A percentile compares a stretch with the other conserved stretches of the same genome.
Conservation (phyloP, 2,113 vertebrate genomes). For the Corythaeola cristata region DNA sequence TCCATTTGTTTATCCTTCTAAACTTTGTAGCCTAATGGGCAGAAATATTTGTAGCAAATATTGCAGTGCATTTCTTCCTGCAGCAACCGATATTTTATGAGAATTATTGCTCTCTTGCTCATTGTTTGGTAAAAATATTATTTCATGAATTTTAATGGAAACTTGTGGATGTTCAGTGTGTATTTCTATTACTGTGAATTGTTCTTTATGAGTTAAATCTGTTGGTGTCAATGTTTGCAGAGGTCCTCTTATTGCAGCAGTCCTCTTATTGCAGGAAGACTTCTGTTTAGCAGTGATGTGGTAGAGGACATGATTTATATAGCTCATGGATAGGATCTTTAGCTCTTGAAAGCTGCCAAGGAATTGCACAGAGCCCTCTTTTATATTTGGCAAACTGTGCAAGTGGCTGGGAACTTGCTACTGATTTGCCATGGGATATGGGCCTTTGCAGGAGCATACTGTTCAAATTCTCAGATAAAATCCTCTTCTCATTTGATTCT, state of each 20-base stretch:
- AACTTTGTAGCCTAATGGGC: background rate
- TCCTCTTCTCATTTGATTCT: background rate
- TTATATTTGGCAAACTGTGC: background rate
- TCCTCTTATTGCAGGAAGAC: background rate
- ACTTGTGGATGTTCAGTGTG: background rate
- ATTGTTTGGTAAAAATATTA: conserved; percentile 17
- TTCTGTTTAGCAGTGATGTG: background rate
- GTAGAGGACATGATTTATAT: background rate
- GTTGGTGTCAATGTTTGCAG: background rate
- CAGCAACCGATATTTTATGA: background rate
- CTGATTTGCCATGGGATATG: background rate
- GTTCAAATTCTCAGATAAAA: background rate
- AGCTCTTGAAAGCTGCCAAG: background rate
- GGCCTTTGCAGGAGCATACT: background rate
- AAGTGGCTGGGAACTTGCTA: background rate
- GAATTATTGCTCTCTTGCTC: background rate
- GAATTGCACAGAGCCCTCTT: background rate
- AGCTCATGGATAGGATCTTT: background rate
- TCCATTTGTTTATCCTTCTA: background rate
- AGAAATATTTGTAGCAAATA: background rate
- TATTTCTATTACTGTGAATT: conserved; percentile 3
- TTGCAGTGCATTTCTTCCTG: background rate
- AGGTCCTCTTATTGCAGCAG: background rate
- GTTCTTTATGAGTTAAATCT: conserved; percentile 4
- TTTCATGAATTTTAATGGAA: conserved; percentile 29